These are phyloP conservation scores for Cebus imitator DNA, from an alignment of 2,113 vertebrate genomes.

Conservation along the genomic window DNA sequence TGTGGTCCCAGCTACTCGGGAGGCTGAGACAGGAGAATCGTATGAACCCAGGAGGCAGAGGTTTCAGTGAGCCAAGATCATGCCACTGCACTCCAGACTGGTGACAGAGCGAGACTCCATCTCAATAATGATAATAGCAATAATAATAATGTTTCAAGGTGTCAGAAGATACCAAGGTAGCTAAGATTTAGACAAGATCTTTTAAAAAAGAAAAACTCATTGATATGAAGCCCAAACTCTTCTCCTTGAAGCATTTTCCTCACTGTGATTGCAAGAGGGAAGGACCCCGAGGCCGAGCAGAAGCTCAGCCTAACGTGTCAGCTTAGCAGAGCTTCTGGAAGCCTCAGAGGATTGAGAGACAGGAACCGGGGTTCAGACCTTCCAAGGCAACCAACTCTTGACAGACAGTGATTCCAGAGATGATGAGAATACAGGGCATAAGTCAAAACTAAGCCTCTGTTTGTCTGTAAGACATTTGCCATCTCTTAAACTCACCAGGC, in stretches of 20 bases:
- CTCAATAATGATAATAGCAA: too few relatives aligned
- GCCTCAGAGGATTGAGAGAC: accelerated
- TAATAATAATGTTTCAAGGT: too few relatives aligned
- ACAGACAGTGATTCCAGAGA: neutral
- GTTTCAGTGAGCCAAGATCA: too few relatives aligned
- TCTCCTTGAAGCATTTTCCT: neutral
- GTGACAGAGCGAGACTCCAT: too few relatives aligned
- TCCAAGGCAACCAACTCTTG: neutral
- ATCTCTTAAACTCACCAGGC: accelerated
- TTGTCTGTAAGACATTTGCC: accelerated
- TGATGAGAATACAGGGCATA: accelerated
- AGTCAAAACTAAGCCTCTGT: accelerated
- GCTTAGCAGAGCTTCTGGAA: neutral
- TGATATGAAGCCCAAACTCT: neutral
- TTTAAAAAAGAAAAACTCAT: neutral
- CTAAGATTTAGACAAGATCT: neutral
- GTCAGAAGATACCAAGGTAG: neutral
- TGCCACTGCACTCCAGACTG: too few relatives aligned
- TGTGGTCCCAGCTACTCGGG: too few relatives aligned
- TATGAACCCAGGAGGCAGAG: too few relatives aligned
- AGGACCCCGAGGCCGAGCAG: too few relatives aligned
- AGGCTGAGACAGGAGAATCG: too few relatives aligned
- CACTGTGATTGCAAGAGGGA: neutral
- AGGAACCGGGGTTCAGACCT: neutral
- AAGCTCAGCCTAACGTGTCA: neutral